Percentiles rank a stretch among this genome's conserved stretches.
phyloP scores from a whole-genome alignment of 2,113 vertebrate species.

The Nothobranchius kuhntae region DNA sequence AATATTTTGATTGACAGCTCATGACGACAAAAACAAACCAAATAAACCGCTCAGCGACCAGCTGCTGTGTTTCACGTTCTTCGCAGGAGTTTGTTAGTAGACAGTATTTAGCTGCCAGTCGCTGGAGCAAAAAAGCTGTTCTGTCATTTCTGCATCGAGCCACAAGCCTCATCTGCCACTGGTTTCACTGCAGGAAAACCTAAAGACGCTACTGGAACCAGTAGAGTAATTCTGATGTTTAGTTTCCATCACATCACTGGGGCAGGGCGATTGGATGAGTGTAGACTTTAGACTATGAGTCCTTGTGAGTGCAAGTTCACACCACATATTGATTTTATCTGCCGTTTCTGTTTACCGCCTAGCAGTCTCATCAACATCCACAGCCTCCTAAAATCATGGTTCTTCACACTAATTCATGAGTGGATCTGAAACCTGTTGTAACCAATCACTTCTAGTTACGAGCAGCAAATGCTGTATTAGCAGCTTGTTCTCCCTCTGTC shows the following conservation, averaged over 20 bases:
- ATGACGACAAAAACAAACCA: too few relatives aligned
- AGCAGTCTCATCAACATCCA: too few relatives aligned
- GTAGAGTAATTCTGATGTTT: too few relatives aligned
- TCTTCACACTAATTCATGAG: background rate
- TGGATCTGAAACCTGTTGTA: background rate
- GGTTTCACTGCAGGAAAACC: background rate
- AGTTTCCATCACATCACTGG: too few relatives aligned
- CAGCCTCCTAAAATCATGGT: background rate
- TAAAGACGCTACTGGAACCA: too few relatives aligned
- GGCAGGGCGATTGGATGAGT: too few relatives aligned
- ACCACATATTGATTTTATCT: background rate
- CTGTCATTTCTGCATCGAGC: too few relatives aligned
- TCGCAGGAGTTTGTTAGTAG: background rate
- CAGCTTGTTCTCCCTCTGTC: background rate
- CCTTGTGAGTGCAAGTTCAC: too few relatives aligned
- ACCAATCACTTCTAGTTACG: background rate
- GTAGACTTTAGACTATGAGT: too few relatives aligned
- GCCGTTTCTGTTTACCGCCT: background rate
- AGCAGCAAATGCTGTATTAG: background rate
- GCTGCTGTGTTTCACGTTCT: too few relatives aligned
- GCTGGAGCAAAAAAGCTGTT: background rate
- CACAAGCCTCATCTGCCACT: constrained; percentile 1
- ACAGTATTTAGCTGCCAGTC: constrained; percentile 10
- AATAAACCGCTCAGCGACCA: too few relatives aligned
- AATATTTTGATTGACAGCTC: background rate